Percentiles rank a stretch among this genome's conserved stretches.
Evolutionary conservation across 1,140 invertebrate species (phyloP).

Genomic region (Phymorhynchus buccinoides): DNA sequence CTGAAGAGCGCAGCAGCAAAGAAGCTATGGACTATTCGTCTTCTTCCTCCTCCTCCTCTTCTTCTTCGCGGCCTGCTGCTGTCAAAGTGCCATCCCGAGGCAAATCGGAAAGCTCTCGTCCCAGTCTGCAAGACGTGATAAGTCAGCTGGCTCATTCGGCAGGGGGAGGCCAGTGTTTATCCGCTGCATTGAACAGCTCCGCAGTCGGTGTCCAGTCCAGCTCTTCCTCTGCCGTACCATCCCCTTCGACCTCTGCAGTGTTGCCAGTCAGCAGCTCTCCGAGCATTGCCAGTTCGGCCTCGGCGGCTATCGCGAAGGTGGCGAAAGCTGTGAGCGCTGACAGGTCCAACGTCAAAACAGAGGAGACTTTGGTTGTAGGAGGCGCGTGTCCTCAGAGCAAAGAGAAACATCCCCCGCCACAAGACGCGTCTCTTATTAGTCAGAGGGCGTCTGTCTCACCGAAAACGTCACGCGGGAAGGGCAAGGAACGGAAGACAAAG

Average conservation of each 20-base stretch:
- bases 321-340: neutral
- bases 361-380: neutral
- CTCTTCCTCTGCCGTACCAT: neutral
- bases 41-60: too few species aligned
- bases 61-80: neutral
- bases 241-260: neutral
- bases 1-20: neutral
- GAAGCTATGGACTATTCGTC: neutral
- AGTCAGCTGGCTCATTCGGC: constrained; percentile 37
- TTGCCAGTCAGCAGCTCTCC: neutral
- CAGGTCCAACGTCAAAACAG: neutral
- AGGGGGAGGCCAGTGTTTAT: neutral
- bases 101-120: constrained; percentile 40
- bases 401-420: neutral
- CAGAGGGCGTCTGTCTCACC: neutral
- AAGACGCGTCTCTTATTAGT: neutral
- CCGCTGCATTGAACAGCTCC: neutral
- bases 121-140: constrained; percentile 39
- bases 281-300: neutral
- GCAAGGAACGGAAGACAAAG: constrained; percentile 27
- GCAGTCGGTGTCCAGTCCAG: neutral
- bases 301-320: neutral
- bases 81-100: constrained; percentile 33
- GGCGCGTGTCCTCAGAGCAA: neutral
- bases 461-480: neutral